Base-by-base conservation (phyloP, 2,888 invertebrate species). In the Perizoma affinitatum region DNA sequence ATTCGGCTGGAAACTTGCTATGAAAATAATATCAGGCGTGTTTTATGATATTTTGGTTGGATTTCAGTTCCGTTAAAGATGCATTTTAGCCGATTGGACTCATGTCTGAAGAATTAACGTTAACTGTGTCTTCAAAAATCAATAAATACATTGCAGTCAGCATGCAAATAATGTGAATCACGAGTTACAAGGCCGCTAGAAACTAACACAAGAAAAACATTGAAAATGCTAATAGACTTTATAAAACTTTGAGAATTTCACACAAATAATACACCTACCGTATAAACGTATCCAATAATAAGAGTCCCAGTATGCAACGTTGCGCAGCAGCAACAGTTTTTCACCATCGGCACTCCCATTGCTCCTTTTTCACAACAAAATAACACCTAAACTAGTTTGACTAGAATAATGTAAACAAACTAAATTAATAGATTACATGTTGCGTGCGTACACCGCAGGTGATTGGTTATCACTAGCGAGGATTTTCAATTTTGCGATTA, bases 331-430 rank as follows among this genome's bases (percentile, higher is more conserved):
- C 91, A 92, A 61, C 90, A 92, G 4, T 69, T 84, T 9, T 83
- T 83, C 65, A 91, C 80, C 76, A 90, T 88, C 1, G 91, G 91
- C 63, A 91, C 88, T 59, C 91, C 79, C 91, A 92, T 91, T 22
- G 22, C 22, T 22, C 22, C 35, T 38, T 45, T 42, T 50, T 33
- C 7, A 11, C 57, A 8, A 47, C 34, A 54, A 43, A 50, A 50
- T 54, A 50, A 46, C 36, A 50, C 45, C 48, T 54, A 53, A 54
- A 58, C 10, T 42, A 7, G 11, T 11, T 33, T 57, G 65, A 63
- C 63, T 68, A 60, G 60, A 61, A 51, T 58, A 61, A 56, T 60
- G 51, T 61, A 62, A 65, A 67, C 58, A 56, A 53, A 60, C 53
- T 56, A 50, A 54, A 42, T 63, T 50, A 35, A 51, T 53, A n/a